Evolutionary conservation across 2,113 vertebrate species (phyloP).

Genomic region (Pycnonotus jocosus): DNA sequence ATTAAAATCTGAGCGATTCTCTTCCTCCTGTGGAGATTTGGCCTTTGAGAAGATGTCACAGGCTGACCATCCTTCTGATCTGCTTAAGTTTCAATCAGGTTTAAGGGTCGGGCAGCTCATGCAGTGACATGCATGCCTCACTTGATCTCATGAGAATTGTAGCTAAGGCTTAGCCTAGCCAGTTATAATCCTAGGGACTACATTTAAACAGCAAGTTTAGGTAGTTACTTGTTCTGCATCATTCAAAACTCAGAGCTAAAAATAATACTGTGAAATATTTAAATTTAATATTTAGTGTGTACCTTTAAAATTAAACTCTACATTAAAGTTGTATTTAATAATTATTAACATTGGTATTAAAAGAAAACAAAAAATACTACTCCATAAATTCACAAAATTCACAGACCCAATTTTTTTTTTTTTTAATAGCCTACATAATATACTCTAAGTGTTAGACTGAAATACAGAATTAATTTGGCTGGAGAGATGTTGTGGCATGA

Average conservation of each 20-base stretch:
- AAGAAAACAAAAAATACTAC: not conserved
- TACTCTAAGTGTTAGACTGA: not conserved
- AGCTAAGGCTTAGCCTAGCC: not conserved
- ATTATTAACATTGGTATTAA: not conserved
- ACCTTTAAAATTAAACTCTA: not conserved
- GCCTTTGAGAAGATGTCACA: not conserved
- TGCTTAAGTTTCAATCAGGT: not conserved
- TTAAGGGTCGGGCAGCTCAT: not conserved
- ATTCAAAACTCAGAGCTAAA: not conserved
- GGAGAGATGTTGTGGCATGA: not conserved
- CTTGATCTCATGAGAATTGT: not conserved
- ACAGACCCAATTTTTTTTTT: not conserved
- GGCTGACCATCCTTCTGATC: not conserved
- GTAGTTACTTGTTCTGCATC: not conserved
- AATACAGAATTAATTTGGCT: not conserved
- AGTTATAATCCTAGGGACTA: not conserved
- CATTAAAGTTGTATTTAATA: not conserved
- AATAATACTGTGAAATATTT: not conserved
- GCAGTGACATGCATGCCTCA: not conserved
- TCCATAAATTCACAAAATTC: not conserved
- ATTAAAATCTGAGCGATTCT: not conserved
- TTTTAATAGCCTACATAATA: not conserved
- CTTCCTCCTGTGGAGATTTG: not conserved
- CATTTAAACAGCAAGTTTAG: not conserved
- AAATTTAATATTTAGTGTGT: not conserved